A percentile compares a stretch with the other conserved stretches of the same genome.
Evolutionary conservation across 2,888 invertebrate species (phyloP).

Genomic region (Agrotis ipsilon): DNA sequence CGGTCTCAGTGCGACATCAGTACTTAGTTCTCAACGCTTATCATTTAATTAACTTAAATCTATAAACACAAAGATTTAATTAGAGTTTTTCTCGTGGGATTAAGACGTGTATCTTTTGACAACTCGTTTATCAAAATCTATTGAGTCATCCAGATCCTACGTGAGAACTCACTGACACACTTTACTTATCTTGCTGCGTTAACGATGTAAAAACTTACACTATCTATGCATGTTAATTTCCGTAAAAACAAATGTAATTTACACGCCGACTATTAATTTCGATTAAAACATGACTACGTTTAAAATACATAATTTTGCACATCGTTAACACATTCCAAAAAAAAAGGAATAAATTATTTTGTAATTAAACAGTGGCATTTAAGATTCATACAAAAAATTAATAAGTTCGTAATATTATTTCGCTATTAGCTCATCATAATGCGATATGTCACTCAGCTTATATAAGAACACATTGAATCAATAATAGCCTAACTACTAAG

Average conservation of each 20-base stretch:
- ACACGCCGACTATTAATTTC: neutral
- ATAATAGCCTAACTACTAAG: neutral
- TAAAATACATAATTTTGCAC: neutral
- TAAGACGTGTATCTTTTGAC: slow-evolving; percentile 42
- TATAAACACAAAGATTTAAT: slow-evolving; percentile 24
- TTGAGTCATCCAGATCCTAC: slow-evolving; percentile 55
- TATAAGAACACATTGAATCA: slow-evolving; percentile 7
- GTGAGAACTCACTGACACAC: slow-evolving; percentile 57
- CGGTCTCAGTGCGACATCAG: neutral
- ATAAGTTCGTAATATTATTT: slow-evolving; percentile 9
- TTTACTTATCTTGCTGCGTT: slow-evolving; percentile 25
- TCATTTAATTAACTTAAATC: neutral
- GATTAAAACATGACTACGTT: neutral
- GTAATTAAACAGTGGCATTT: neutral
- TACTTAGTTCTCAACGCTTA: too few relatives aligned
- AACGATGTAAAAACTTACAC: slow-evolving; percentile 37
- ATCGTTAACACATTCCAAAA: neutral
- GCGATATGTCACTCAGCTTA: slow-evolving; percentile 11
- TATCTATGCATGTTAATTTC: slow-evolving; percentile 5
- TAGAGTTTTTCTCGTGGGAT: slow-evolving; percentile 54
- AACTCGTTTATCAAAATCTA: slow-evolving; percentile 51
- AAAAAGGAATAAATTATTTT: neutral
- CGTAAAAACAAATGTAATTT: slow-evolving; percentile 13
- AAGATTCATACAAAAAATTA: neutral
- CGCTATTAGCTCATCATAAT: slow-evolving; percentile 5